Evolutionary conservation across 2,797 vertebrate genomes (phyloP), one percentile per base, ranked within the genome.

Genomic region (Oreonectes daqikongensis): DNA sequence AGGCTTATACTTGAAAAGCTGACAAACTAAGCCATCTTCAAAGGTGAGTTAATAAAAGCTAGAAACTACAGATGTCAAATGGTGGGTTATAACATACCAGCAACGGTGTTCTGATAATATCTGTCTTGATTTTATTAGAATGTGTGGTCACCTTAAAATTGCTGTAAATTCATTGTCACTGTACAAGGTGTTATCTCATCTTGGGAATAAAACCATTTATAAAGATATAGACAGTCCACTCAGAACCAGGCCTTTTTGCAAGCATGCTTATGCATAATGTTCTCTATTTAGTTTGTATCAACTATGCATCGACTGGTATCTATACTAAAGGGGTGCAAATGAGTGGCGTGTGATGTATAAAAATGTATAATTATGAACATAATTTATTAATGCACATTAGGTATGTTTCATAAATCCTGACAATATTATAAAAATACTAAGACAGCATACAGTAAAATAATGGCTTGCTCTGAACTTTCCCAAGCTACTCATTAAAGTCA

Each of bases 321-420:
- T 17, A 35, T n/a, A 28, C 55, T 52, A 38, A 20, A 38, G 46
- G 2, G 44, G 8, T 30, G 50, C 50, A 57, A 66, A 75, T 7
- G 4, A 44, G 35, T 17, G n/a, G 24, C 8, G 9, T 20, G 28
- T 59, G 18, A 67, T 67, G 11, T 28, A 59, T 68, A 67, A 48
- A 75, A 20, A 75, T 66, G 12, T 17, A 8, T 9, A 66, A 57
- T 65, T 74, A 74, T 24, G 10, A 73, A 44, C 40, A 55, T 42
- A 30, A 57, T 57, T 18, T 66, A 22, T 55, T 44, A 75, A 75
- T 66, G 22, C 14, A 35, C 24, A 64, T 28, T 64, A 50, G 38
- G 35, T 50, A 11, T 28, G 30, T 64, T 32, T 40, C 9, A 75
- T 44, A 44, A 20, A 40, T 2, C 28, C 53, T 28, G 8, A 15